Conservation (phyloP, 1,140 invertebrate species). For the Drosophila ercepeae region DNA sequence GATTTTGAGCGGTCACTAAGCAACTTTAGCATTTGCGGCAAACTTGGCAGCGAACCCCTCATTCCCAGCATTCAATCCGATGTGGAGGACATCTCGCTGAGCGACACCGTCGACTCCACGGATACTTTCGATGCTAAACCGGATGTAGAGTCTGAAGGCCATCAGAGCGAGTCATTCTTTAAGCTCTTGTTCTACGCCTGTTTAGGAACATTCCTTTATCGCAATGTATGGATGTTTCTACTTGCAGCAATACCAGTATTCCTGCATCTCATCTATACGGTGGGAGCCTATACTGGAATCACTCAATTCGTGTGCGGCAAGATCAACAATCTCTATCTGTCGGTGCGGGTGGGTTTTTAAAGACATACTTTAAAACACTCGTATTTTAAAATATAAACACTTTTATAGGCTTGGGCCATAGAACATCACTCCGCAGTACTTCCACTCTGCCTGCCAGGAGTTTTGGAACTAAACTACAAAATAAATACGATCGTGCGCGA, state of each 20-base stretch:
- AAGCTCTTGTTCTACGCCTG: constrained; percentile 81
- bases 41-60: constrained; percentile 30
- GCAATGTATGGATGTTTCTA: constrained; percentile 81
- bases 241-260: constrained; percentile 73
- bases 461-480: constrained; percentile 85
- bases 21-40: constrained; percentile 58
- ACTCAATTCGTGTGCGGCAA: constrained; percentile 65
- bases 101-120: constrained; percentile 71
- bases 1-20: constrained; percentile 69
- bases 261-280: constrained; percentile 68
- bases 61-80: constrained; percentile 53
- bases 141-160: constrained; percentile 14
- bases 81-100: constrained; percentile 74
- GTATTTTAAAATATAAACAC: not conserved
- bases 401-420: constrained; percentile 79
- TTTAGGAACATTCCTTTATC: constrained; percentile 74
- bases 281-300: constrained; percentile 67
- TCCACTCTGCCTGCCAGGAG: constrained; percentile 86
- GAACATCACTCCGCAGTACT: constrained; percentile 85
- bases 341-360: constrained; percentile 39
- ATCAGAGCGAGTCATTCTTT: constrained; percentile 73
- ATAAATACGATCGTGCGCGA: constrained; percentile 84
- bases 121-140: constrained; percentile 60
- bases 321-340: constrained; percentile 53
- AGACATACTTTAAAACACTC: no score